These are phyloP conservation scores for Drosophila subpulchrella DNA, from an alignment of 1,140 invertebrate species.

Conservation along the genomic window DNA sequence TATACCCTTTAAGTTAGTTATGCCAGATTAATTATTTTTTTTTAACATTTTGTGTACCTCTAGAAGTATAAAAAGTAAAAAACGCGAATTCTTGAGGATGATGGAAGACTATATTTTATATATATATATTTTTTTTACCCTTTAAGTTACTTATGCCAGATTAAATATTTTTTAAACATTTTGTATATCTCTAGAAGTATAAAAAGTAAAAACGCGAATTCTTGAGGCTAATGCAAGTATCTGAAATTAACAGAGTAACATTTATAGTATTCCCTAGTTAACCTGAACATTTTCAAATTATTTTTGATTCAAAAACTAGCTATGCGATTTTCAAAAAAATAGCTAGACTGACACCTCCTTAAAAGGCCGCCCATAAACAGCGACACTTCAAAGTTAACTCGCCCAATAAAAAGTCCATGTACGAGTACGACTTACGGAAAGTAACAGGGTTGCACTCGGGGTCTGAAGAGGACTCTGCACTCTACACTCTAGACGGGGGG, in stretches of 20 bases:
- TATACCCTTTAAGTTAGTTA: too few relatives aligned
- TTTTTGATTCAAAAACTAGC: not conserved
- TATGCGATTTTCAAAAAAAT: not conserved
- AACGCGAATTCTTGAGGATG: not conserved
- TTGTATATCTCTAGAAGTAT: too few relatives aligned
- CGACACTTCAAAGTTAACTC: slow-evolving; percentile 81
- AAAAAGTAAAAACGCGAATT: not conserved
- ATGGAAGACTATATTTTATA: too few relatives aligned
- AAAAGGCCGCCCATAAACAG: slow-evolving; percentile 54
- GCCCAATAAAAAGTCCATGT: slow-evolving; percentile 76
- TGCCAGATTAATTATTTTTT: too few relatives aligned
- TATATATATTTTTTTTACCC: too few relatives aligned
- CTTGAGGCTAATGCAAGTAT: not conserved
- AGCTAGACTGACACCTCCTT: not conserved
- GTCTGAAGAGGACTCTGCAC: not conserved
- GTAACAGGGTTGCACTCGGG: slow-evolving; percentile 60
- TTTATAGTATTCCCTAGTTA: not conserved
- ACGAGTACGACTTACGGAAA: slow-evolving; percentile 32
- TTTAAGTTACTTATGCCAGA: too few relatives aligned
- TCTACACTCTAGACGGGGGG: not conserved
- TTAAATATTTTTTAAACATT: too few relatives aligned
- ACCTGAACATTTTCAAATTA: not conserved
- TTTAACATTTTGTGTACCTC: too few relatives aligned
- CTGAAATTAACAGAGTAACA: too few relatives aligned
- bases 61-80: too few relatives aligned